A percentile compares a stretch with the other conserved stretches of the same genome.
Conservation (phyloP, 2,797 vertebrate species). For the Gastrophryne carolinensis region DNA sequence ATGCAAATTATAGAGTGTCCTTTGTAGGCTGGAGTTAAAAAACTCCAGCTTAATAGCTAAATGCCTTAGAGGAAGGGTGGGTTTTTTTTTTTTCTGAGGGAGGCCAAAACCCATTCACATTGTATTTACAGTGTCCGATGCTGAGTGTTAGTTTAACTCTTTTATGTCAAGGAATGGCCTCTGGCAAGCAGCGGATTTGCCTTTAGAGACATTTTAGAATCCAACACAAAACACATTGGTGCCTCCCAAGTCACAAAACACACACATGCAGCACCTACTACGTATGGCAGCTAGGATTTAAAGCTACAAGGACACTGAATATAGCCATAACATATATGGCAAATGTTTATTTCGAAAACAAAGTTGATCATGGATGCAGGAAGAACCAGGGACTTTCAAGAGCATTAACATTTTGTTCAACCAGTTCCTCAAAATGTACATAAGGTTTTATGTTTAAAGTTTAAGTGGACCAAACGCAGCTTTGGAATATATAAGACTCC, state of each 20-base stretch:
- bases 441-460: no score
- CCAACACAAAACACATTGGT: not conserved
- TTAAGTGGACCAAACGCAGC: no score
- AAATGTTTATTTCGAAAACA: no score
- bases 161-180: not conserved
- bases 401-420: no score
- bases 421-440: no score
- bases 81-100: slow-evolving; percentile 61
- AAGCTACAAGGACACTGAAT: no score
- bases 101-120: slow-evolving; percentile 75
- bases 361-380: no score
- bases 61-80: slow-evolving; percentile 75
- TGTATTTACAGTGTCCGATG: slow-evolving; percentile 74
- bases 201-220: not conserved
- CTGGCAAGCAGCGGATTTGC: not conserved
- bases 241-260: not conserved
- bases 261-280: no score
- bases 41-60: slow-evolving; percentile 63
- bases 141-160: slow-evolving; percentile 67
- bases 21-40: slow-evolving; percentile 69
- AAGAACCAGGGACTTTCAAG: no score
- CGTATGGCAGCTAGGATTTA: no score
- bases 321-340: no score
- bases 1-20: slow-evolving; percentile 77
- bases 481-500: no score